These are phyloP conservation scores for Andricus grossulariae DNA, from an alignment of 1,140 invertebrate genomes.

Conservation along the genomic window DNA sequence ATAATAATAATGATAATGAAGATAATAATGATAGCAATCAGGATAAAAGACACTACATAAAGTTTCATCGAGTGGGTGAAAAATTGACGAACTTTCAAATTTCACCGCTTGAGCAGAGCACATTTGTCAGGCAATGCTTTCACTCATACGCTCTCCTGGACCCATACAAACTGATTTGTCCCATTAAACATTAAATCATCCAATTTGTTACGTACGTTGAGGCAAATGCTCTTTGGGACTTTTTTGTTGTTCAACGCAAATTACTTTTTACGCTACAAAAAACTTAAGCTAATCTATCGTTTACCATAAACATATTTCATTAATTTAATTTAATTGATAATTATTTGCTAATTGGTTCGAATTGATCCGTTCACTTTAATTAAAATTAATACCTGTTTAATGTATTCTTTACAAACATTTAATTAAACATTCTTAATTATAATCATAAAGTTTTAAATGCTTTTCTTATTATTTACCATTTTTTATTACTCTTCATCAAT, in stretches of 20 bases:
- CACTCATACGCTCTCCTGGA: no score
- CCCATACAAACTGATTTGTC: no score
- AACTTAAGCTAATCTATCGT: no score
- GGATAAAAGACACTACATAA: neutral
- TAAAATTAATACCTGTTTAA: slow-evolving; percentile 8
- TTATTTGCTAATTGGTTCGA: slow-evolving; percentile 14
- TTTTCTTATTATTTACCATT: no score
- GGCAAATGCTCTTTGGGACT: neutral
- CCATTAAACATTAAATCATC: no score
- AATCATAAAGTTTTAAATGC: no score
- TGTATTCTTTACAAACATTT: slow-evolving; percentile 3
- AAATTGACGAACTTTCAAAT: neutral
- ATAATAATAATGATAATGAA: slow-evolving; percentile 6
- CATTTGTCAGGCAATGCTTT: no score
- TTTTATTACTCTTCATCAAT: no score
- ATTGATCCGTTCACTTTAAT: slow-evolving; percentile 16
- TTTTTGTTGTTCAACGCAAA: neutral
- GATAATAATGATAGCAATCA: neutral
- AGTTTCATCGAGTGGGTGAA: neutral
- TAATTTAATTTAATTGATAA: neutral
- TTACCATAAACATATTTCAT: no score
- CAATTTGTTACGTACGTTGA: no score
- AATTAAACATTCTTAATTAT: neutral
- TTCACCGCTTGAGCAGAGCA: no score
- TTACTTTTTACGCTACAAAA: no score